Conservation (phyloP, 2,888 invertebrate genomes). For the Mythimna impura region DNA sequence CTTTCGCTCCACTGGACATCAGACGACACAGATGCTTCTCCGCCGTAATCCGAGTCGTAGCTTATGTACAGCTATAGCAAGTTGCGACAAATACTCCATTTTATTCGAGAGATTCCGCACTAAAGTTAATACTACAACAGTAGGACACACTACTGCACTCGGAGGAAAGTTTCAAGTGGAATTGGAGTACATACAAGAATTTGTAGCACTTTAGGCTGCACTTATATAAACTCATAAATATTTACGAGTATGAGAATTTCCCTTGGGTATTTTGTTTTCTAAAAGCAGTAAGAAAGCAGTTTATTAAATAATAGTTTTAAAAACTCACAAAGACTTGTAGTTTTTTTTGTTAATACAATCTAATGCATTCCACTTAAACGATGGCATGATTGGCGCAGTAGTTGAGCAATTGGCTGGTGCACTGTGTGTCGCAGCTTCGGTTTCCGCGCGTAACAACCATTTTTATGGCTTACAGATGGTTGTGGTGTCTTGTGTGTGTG, state of each 20-base stretch:
- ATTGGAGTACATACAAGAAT: constrained; percentile 19
- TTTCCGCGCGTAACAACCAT: no score
- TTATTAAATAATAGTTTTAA: neutral
- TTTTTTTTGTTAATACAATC: neutral
- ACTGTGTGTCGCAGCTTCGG: no score
- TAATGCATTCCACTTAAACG: neutral
- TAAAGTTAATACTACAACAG: constrained; percentile 4
- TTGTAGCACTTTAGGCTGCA: constrained; percentile 19
- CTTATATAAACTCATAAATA: constrained; percentile 18
- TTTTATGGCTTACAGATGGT: no score
- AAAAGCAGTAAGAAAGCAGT: neutral
- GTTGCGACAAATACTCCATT: constrained; percentile 10
- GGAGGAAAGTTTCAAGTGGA: constrained; percentile 5
- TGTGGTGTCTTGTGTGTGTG: no score
- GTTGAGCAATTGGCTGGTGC: neutral
- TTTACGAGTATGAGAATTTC: constrained; percentile 18
- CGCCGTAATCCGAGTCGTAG: constrained; percentile 7
- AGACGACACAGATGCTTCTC: constrained; percentile 8
- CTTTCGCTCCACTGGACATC: constrained; percentile 1
- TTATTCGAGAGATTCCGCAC: constrained; percentile 2
- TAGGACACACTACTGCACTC: constrained; percentile 14
- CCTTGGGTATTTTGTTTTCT: neutral
- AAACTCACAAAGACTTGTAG: neutral
- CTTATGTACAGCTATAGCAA: constrained; percentile 7
- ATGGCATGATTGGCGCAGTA: neutral